Evolutionary conservation across 1,140 invertebrate genomes (phyloP), one percentile per base, ranked within the genome.

Genomic region (Meteorus sp.): DNA sequence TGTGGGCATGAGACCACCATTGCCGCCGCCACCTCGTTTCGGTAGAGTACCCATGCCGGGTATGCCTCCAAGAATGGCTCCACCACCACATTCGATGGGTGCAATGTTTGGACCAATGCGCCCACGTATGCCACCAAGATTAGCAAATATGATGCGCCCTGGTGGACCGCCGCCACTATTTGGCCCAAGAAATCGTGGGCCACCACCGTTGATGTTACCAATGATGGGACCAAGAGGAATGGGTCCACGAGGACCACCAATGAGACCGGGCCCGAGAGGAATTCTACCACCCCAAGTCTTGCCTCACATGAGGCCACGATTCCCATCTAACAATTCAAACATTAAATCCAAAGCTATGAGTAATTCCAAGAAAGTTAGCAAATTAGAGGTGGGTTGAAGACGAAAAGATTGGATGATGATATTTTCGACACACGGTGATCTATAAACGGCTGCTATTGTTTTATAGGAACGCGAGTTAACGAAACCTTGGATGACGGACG

Each of bases 401-500:
- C 5, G 39, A 41, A 41, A 3, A 48, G 20, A 7, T 58, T n/a
- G n/a, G n/a, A 33, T 53, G 11, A 20, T 29, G 11, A 31, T 35
- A 6, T 23, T 29, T 29, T 50, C 9, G 22, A 33, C 25, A 15
- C 8, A 27, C 20, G n/a, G 17, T 3, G n/a, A 13, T 9, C n/a
- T 29, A 48, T n/a, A 48, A 48, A n/a, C 11, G 19, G 2, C 22
- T 52, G 17, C 27, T 50, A 50, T 20, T 35, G 1, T 25, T 20
- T 37, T 63, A 27, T 60, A 81, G 75, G 79, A 78, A 63, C 58
- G 75, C 51, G 70, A 78, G 60, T 69, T 81, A 65, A 77, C 73
- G 50, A 83, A 83, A 59, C 81, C 82, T 29, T 84, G 82, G 82
- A 81, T 84, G 72, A 82, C 80, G 11, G 82, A 82, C 59, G 76